phyloP scores from a whole-genome alignment of 2,113 vertebrate species.

The Myotis davidii region DNA sequence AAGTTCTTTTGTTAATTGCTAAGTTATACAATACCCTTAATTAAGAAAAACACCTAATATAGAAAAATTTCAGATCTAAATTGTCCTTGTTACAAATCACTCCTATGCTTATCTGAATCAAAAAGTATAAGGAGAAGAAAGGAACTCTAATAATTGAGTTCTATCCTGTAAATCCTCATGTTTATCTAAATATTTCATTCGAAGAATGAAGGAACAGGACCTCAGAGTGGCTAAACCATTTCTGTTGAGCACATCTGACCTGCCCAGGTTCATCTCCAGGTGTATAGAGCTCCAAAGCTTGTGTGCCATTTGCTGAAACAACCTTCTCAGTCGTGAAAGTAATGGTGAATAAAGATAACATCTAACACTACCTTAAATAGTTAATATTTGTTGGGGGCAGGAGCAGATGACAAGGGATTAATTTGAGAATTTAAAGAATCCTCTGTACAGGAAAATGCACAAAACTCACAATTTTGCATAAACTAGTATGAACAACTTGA shows the following conservation, averaged over 20 bases:
- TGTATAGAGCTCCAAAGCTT: rapidly evolving
- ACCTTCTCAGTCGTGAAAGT: background rate
- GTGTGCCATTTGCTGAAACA: background rate
- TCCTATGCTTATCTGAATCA: background rate
- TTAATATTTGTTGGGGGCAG: background rate
- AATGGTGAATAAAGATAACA: background rate
- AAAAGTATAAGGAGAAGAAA: background rate
- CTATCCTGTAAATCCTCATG: background rate
- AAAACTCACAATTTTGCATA: background rate
- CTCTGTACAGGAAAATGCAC: background rate
- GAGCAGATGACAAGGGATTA: background rate
- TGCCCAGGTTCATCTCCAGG: background rate
- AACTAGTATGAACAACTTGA: background rate
- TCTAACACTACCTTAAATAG: background rate
- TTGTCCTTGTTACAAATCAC: background rate
- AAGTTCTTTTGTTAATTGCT: background rate
- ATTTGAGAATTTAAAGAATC: background rate
- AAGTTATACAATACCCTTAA: background rate
- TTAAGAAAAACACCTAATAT: background rate
- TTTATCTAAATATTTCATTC: background rate
- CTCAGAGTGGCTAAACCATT: background rate
- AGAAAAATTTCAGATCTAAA: background rate
- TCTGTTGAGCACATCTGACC: background rate
- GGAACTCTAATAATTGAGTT: background rate
- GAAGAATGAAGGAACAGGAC: background rate